Evolutionary conservation across 2,797 vertebrate genomes (phyloP).

Genomic region (Aulostomus chinensis): DNA sequence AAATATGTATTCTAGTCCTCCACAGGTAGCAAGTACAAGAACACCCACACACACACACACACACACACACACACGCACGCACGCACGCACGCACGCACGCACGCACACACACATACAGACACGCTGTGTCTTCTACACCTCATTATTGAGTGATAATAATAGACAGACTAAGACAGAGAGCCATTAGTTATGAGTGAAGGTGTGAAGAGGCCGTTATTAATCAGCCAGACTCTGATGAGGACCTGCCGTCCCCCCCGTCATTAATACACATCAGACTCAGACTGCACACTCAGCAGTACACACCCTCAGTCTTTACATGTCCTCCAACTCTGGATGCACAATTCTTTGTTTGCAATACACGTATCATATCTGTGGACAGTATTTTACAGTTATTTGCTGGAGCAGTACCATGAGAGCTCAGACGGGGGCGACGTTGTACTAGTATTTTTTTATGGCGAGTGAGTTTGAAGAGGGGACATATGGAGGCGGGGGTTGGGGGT

Average conservation of each 20-base stretch:
- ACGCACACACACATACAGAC: slow-evolving; percentile 18
- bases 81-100: slow-evolving; percentile 10
- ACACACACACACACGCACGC: no score
- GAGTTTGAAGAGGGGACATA: neutral
- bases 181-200: slow-evolving; percentile 69
- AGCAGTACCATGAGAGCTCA: slow-evolving; percentile 40
- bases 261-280: slow-evolving; percentile 66
- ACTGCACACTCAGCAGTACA: slow-evolving; percentile 52
- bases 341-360: neutral
- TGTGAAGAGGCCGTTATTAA: slow-evolving; percentile 74
- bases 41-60: no score
- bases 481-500: neutral
- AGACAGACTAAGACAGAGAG: slow-evolving; percentile 64
- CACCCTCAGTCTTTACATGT: slow-evolving; percentile 32
- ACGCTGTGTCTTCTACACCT: slow-evolving; percentile 56
- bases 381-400: slow-evolving; percentile 6
- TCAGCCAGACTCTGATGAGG: slow-evolving; percentile 73
- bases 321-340: slow-evolving; percentile 4
- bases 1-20: no score
- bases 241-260: slow-evolving; percentile 54
- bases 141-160: slow-evolving; percentile 79
- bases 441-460: slow-evolving; percentile 9
- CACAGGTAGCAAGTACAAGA: no score
- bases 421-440: slow-evolving; percentile 57
- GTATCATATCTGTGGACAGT: no score